These are phyloP conservation scores for Anolis apletophallus DNA, from an alignment of 2,797 vertebrate species.

Conservation along the genomic window DNA sequence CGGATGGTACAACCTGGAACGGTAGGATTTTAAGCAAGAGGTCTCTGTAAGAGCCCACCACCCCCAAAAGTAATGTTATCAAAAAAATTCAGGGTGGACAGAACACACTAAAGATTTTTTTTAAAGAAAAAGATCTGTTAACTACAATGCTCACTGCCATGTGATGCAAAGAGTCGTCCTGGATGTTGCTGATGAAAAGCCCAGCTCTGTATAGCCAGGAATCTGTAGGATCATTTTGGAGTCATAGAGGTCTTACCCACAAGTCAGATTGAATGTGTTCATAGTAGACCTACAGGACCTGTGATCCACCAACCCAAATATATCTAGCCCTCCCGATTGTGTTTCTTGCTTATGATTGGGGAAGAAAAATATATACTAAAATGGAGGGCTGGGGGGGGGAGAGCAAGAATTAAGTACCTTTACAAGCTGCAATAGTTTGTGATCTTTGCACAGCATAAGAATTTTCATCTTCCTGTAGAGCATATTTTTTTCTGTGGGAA, in stretches of 20 bases:
- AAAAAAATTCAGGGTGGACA: neutral
- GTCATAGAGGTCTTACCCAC: neutral
- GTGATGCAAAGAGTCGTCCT: neutral
- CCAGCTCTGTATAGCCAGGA: neutral
- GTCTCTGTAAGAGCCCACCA: accelerated
- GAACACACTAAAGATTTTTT: neutral
- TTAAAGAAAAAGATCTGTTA: neutral
- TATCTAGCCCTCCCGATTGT: neutral
- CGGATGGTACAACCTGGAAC: neutral
- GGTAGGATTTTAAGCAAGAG: neutral
- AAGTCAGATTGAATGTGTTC: neutral
- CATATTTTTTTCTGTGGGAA: neutral
- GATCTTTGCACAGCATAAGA: neutral
- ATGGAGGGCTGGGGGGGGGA: neutral
- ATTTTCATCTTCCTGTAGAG: neutral
- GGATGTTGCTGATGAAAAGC: neutral
- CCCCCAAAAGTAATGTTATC: neutral
- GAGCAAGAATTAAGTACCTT: neutral
- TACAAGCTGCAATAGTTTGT: neutral
- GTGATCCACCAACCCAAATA: neutral
- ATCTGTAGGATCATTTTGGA: accelerated
- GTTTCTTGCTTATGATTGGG: neutral
- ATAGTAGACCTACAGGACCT: constrained; percentile 3
- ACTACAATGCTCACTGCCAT: neutral
- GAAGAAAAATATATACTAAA: neutral